Evolutionary conservation across 2,113 vertebrate species (phyloP), one percentile per base, ranked within the genome.

Genomic region (Menura novaehollandiae): DNA sequence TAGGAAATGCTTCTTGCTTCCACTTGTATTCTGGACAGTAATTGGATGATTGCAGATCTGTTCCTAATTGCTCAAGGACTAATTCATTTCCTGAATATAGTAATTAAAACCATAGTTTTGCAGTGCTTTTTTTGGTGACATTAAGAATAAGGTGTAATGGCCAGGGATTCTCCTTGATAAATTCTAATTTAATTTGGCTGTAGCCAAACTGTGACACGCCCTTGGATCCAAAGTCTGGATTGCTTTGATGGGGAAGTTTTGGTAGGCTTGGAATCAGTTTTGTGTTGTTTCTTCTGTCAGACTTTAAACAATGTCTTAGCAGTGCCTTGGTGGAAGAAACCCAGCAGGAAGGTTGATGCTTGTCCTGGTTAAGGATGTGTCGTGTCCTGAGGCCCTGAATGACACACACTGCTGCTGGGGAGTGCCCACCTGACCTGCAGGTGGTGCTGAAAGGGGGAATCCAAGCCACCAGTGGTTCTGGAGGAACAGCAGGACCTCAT

Each of bases 371-470:
- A 17, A 26, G 62, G 46, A 14, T 18, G 27, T n/a, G 43, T 35
- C 0, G 0, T 62, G 64, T n/a, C 52, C 41, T 11, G 46, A 21
- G 46, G 37, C 30, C 4, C 47, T 18, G n/a, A 62, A 24, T 47
- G 24, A 12, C 20, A 8, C 10, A 1, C 11, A 10, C 32, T 1
- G 0, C 30, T 47, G 47, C 4, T 0, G n/a, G 10, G 0, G 5
- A 43, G 60, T 35, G 39, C 30, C 13, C 20, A 6, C 1, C 1
- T 46, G 27, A 20, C 19, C 75, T 53, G 55, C 66, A 59, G 68
- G 58, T 82, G 53, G 21, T 59, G 49, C 13, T 14, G 43, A 53
- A 46, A 47, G 63, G 35, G 33, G 22, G 13, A 76, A 26, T 53
- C 49, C 33, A 44, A 82, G 55, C 43, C 63, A 37, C 47, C 18